Base-by-base conservation (phyloP, 1,140 invertebrate genomes). In the Pseudomyrmex gracilis region DNA sequence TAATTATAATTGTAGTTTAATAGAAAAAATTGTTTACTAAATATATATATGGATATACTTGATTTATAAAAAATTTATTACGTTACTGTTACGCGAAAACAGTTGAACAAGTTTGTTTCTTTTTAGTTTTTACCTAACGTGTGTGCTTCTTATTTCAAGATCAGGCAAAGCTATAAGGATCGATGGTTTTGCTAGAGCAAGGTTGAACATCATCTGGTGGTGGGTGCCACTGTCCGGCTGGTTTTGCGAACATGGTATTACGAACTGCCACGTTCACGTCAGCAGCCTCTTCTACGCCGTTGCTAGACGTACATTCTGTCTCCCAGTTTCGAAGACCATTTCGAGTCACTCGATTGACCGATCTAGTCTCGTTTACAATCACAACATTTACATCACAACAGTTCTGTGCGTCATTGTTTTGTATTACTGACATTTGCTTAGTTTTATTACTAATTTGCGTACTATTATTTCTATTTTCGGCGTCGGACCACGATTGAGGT, bases 171-270 rank as follows among this genome's bases (percentile, higher is more conserved):
- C 92, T 92, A 82, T 95, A 94, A 64, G 94, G 93, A 82, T 95
- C 94, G 22, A 95, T 91, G 73, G 95, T 94, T 90, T 95, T 95
- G 77, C 95, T 95, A 80, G 95, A 95, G 87, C 95, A 95, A 61
- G 95, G 95, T 90, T 96, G 95, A 85, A 95, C 94, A 87, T 95
- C 95, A 82, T 95, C 95, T 67, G 95, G 92, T 78, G 94, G 94
- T 84, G 91, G 90, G 73, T 91, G 89, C 89, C 93, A 93, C 51
- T 93, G 92, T 76, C 85, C 90, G 34, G 34, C 34, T 34, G 34
- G 34, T 34, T 34, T 34, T 10, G 93, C 89, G 92, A 92, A 93
- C 77, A 90, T 91, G 47, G 92, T 87, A 7, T 92, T 91, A 73
- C 92, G 91, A 71, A 91, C 83, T 3, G 90, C 82, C 61, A 92